Percentiles rank a stretch among this genome's conserved stretches.
Conservation (phyloP, 2,113 vertebrate genomes). For the Chauna torquata region DNA sequence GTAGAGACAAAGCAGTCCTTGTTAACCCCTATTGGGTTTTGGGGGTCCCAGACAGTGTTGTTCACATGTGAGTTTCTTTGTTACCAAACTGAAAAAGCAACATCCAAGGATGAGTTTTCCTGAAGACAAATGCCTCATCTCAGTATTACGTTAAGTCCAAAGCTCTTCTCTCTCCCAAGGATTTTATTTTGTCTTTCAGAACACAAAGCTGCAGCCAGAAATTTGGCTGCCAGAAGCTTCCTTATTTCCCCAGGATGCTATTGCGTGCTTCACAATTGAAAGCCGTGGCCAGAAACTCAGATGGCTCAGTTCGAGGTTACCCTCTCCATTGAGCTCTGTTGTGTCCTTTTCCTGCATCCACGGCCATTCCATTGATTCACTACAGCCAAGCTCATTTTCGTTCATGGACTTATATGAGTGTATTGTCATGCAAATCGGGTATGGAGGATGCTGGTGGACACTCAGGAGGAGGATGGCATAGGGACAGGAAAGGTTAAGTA, state of each 20-base stretch:
- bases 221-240: not conserved
- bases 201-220: not conserved
- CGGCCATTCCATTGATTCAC: not conserved
- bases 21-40: not conserved
- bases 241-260: not conserved
- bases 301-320: not conserved
- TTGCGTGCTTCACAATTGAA: not conserved
- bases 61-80: not conserved
- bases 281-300: not conserved
- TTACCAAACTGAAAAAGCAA: conserved; percentile 16
- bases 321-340: not conserved
- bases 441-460: not conserved
- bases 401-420: not conserved
- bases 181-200: conserved; percentile 11
- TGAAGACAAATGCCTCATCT: conserved; percentile 31
- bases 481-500: not conserved
- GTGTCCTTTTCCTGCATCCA: not conserved
- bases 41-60: not conserved
- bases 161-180: not conserved
- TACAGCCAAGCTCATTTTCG: accelerated
- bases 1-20: not conserved
- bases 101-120: conserved; percentile 36
- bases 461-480: not conserved
- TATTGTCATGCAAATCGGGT: not conserved
- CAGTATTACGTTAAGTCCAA: not conserved